phyloP scores from a whole-genome alignment of 2,888 invertebrate species.

The Meliscaeva auricollis region DNA sequence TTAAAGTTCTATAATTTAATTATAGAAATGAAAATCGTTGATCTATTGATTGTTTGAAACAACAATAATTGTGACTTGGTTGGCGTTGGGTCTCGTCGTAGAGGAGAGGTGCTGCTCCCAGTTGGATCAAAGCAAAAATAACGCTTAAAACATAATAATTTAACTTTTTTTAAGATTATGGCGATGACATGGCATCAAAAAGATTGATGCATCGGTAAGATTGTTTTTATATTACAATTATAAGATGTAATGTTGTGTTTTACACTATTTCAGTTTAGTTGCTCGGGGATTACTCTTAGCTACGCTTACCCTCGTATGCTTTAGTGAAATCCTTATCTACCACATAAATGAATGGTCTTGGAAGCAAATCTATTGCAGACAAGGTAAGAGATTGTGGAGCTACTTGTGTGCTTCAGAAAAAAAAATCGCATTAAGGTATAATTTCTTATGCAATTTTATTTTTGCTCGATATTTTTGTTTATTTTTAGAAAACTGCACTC shows the following conservation, averaged over 20 bases:
- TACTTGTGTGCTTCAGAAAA: not conserved
- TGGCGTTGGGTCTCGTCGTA: not conserved
- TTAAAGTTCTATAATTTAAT: constrained; percentile 69
- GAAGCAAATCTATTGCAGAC: constrained; percentile 81
- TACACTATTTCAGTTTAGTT: constrained; percentile 78
- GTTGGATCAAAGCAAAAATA: not conserved
- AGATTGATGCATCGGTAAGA: constrained; percentile 64
- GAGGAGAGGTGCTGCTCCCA: not conserved
- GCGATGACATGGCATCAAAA: constrained; percentile 62
- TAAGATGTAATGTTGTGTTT: not conserved
- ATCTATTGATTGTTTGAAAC: constrained; percentile 59
- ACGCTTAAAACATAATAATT: not conserved
- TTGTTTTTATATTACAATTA: not conserved
- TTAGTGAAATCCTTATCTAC: constrained; percentile 82
- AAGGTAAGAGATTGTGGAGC: constrained; percentile 79
- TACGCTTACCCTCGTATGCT: constrained; percentile 80
- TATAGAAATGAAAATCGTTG: constrained; percentile 55
- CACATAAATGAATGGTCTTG: constrained; percentile 81
- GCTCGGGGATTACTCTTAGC: constrained; percentile 79
- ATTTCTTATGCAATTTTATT: constrained; percentile 32
- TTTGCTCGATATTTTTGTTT: constrained; percentile 27
- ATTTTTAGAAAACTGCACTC: constrained; percentile 85
- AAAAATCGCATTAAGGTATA: constrained; percentile 3
- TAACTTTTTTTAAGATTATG: constrained; percentile 23
- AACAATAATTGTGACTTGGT: constrained; percentile 16